Evolutionary conservation across 2,888 invertebrate species (phyloP), one percentile per base, ranked within the genome.

Genomic region (Phasia obesa): DNA sequence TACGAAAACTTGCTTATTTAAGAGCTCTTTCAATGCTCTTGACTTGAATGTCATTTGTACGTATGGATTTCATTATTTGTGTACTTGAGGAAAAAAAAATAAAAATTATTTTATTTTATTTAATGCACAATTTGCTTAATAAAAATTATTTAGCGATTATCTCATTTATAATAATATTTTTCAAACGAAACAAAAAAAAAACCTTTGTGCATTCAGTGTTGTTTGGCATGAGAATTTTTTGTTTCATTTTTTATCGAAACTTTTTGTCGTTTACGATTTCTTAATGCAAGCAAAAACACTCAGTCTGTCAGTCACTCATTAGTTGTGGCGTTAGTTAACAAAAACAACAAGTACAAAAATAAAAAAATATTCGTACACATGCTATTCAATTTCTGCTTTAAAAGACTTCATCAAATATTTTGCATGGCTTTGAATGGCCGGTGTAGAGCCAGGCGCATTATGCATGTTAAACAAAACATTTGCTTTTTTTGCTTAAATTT

Each of bases 81-180:
- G 27, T 5, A 17, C 15, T 44, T 13, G 6, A 11, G 23, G 3
- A 38, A 67, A 25, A 15, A 25, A 53, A 15, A 23, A 49, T 25
- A 38, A n/a, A n/a, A n/a, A n/a, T n/a, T 21, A 15, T 31, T 35
- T 53, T 62, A 35, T 65, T 65, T 15, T 4, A 19, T 27, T 60
- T 60, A 23, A 35, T 51, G 19, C 5, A 53, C 17, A 57, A 60
- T 65, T 49, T 25, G 27, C n/a, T 38, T 64, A 38, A 51, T 21
- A 42, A 69, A 67, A 76, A 85, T 85, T 84, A 84, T 87, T 86
- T 79, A 70, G 85, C 85, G 87, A 87, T 89, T 89, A 88, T 87
- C 87, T 88, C 87, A 88, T 89, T 53, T 15, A 59, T 19, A 2
- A 49, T 19, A 1, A 49, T 25, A 25, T 60, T 60, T 71, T 17